Conservation (phyloP, 1,140 invertebrate species). For the Ladona fulva region DNA sequence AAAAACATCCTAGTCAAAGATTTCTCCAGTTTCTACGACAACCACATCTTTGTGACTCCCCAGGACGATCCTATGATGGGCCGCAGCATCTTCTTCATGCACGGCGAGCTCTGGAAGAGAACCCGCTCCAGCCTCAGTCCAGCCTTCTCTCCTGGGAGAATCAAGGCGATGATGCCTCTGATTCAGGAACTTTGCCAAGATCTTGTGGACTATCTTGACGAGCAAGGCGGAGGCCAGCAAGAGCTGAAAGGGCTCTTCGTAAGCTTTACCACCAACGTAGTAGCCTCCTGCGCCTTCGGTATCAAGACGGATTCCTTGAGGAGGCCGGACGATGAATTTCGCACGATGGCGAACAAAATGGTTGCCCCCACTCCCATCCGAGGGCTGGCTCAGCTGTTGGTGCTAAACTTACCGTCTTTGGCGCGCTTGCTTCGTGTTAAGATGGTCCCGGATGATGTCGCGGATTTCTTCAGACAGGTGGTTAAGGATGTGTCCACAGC, state of each 20-base stretch:
- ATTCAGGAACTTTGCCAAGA: slow-evolving; percentile 35
- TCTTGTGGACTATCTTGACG: slow-evolving; percentile 31
- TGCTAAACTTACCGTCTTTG: slow-evolving; percentile 27
- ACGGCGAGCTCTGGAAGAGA: slow-evolving; percentile 37
- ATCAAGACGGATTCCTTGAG: slow-evolving; percentile 44
- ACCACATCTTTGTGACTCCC: slow-evolving; percentile 26
- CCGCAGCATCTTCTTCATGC: slow-evolving; percentile 24
- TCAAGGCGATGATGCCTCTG: slow-evolving; percentile 45
- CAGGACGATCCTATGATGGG: slow-evolving; percentile 30
- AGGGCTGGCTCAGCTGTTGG: background rate
- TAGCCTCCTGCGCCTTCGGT: slow-evolving; percentile 49
- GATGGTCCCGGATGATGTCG: slow-evolving; percentile 30
- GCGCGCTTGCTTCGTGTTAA: slow-evolving; percentile 24
- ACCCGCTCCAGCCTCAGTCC: slow-evolving; percentile 41
- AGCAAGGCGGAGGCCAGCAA: slow-evolving; percentile 28
- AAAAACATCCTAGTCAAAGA: slow-evolving; percentile 50
- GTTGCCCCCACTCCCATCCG: background rate
- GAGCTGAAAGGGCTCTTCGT: slow-evolving; percentile 25
- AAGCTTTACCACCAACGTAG: slow-evolving; percentile 46
- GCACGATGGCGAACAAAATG: slow-evolving; percentile 7
- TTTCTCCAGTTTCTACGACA: slow-evolving; percentile 42
- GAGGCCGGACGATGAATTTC: slow-evolving; percentile 32
- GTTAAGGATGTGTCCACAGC: slow-evolving; percentile 44
- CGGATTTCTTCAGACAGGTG: slow-evolving; percentile 38
- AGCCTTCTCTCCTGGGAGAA: slow-evolving; percentile 42